These are phyloP conservation scores for Odocoileus virginianus DNA, from an alignment of 2,113 vertebrate species.

Conservation along the genomic window DNA sequence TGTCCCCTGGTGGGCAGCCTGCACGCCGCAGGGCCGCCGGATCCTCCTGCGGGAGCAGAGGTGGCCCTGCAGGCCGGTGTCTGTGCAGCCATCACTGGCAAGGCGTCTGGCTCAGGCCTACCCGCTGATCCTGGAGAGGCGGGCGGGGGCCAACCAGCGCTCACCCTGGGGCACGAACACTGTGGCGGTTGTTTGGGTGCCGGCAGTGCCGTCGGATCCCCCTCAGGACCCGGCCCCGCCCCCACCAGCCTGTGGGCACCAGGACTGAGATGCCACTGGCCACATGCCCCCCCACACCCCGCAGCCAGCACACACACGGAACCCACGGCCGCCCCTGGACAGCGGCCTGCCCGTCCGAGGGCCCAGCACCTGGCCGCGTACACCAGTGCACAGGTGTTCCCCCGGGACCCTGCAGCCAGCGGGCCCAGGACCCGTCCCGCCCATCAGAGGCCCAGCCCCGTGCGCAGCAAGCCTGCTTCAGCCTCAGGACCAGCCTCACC, in stretches of 20 bases:
- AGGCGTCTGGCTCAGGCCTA: background rate
- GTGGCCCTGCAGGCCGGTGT: fast-evolving
- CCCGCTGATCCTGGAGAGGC: background rate
- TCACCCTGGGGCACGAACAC: background rate
- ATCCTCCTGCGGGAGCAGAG: background rate
- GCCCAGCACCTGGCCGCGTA: background rate
- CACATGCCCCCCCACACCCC: background rate
- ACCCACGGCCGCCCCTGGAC: background rate
- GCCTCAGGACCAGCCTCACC: background rate
- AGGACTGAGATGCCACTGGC: background rate
- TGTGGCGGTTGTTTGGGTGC: fast-evolving
- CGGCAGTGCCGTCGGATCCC: fast-evolving
- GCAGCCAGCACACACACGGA: fast-evolving
- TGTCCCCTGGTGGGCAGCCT: background rate
- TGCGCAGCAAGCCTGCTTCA: background rate
- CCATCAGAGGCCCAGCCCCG: background rate
- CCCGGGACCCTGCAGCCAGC: background rate
- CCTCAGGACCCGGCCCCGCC: background rate
- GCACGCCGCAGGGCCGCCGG: fast-evolving
- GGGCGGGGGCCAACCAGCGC: fast-evolving
- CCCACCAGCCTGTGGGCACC: background rate
- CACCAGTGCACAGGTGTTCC: background rate
- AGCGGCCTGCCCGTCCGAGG: background rate
- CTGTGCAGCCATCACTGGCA: background rate
- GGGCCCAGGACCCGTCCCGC: background rate